Base-by-base conservation (phyloP, 2,113 vertebrate species). In the Eublepharis macularius region DNA sequence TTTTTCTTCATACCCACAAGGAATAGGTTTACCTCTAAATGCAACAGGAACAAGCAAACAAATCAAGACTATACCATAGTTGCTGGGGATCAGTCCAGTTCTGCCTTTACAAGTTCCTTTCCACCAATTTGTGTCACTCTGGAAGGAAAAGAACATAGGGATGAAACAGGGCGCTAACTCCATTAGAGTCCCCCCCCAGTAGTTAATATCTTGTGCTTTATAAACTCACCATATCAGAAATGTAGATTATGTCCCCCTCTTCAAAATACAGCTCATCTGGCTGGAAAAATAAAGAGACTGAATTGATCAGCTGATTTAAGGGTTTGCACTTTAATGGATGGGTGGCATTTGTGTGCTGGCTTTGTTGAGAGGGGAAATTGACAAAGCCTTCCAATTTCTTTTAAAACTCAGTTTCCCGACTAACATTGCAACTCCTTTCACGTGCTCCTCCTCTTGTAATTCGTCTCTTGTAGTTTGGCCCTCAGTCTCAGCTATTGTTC, bases 121-220 rank as follows among this genome's bases (percentile, higher is more conserved):
- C 99, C 99, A 99, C 99, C 99, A 99, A 72, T 98, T 99, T 95
- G 95, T 97, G 96, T 99, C 98, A 95, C 96, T 99, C 98, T 99
- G 92, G 11, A 89, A 45, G 87, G 80, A 93, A 88, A 93, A 75
- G 13, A 76, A 29, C 91, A 76, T 86, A 45, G 24, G 80, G 19
- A 51, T 65, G 36, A 47, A 91, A 92, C 2, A 90, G 12, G 43
- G 21, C 3, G 3, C 2, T n/a, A 45, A 13, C 1, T 87, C 8
- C 6, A 87, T 24, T 39, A 88, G 19, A 76, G 16, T 81, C 84
- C 6, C 39, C 60, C 43, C 34, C 36, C 43, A 72, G 17, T 49
- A n/a, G 43, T 80, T 68, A 26, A 43, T 21, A 17, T 43, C 41
- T 1, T 51, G 26, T 70, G 45, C 41, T 80, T 41, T 65, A 63